These are phyloP conservation scores for Xiphydria camelus DNA, from an alignment of 2,888 invertebrate species.

Conservation along the genomic window DNA sequence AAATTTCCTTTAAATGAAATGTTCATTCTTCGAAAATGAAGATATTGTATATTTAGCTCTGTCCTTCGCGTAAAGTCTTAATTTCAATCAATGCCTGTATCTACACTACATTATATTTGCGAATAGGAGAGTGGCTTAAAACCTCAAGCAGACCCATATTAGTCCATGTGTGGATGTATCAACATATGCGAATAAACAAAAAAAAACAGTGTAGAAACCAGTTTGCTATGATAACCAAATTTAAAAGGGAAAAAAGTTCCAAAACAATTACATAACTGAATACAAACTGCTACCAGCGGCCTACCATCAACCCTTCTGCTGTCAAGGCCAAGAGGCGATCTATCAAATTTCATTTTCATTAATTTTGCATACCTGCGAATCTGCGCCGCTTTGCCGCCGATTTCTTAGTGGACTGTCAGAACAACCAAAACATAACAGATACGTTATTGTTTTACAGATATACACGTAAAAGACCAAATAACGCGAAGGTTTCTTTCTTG, in stretches of 20 bases:
- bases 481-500: constrained; percentile 25
- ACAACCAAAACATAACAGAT: constrained; percentile 49
- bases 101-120: constrained; percentile 16
- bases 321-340: constrained; percentile 14
- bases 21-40: no score
- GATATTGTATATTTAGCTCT: no score
- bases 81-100: no score
- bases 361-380: constrained; percentile 55
- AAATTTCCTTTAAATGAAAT: no score
- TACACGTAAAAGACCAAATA: constrained; percentile 11
- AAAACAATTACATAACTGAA: constrained; percentile 22
- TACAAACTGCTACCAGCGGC: constrained; percentile 27
- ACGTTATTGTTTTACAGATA: constrained; percentile 34
- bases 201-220: neutral
- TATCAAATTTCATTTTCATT: constrained; percentile 27
- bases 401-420: constrained; percentile 56
- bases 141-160: constrained; percentile 5
- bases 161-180: constrained; percentile 1
- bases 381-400: constrained; percentile 55
- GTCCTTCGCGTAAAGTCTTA: no score
- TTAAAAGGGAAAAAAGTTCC: neutral
- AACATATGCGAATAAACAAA: neutral
- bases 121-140: constrained; percentile 12
- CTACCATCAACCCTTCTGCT: constrained; percentile 21
- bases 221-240: constrained; percentile 1